Percentiles rank a stretch among this genome's conserved stretches.
Evolutionary conservation across 2,797 vertebrate genomes (phyloP).

Genomic region (Botia kubotai): DNA sequence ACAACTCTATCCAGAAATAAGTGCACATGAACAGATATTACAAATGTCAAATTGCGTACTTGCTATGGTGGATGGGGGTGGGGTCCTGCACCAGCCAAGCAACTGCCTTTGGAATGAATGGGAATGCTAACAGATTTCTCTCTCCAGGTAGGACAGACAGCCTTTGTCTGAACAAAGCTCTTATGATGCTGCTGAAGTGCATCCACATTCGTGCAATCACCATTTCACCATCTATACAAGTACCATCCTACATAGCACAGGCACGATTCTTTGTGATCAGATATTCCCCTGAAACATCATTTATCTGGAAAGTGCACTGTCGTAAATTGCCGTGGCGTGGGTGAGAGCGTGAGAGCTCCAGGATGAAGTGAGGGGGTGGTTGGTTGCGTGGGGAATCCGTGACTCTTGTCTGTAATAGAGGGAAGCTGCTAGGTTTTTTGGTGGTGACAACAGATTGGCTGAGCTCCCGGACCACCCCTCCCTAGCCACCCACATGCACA

Average conservation of each 20-base stretch:
- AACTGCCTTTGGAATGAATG: not conserved
- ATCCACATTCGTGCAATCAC: conserved; percentile 4
- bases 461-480: conserved; percentile 29
- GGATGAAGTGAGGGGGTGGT: conserved; percentile 40
- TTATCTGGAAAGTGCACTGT: conserved; percentile 46
- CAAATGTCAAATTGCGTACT: no score
- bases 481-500: conserved; percentile 25
- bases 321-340: conserved; percentile 40
- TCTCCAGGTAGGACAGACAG: not conserved
- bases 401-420: conserved; percentile 47
- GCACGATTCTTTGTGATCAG: conserved; percentile 44
- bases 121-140: not conserved
- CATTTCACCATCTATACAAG: conserved; percentile 20
- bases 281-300: conserved; percentile 46
- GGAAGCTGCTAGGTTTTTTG: conserved; percentile 35
- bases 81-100: no score
- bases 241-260: conserved; percentile 28
- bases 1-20: no score
- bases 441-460: conserved; percentile 49
- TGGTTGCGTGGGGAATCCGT: conserved; percentile 54
- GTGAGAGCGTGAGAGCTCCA: conserved; percentile 47
- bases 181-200: not conserved
- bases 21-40: no score
- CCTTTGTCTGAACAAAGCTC: not conserved
- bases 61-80: no score